Evolutionary conservation across 2,113 vertebrate genomes (phyloP), one percentile per base, ranked within the genome.

Genomic region (Monarcha castaneiventris): DNA sequence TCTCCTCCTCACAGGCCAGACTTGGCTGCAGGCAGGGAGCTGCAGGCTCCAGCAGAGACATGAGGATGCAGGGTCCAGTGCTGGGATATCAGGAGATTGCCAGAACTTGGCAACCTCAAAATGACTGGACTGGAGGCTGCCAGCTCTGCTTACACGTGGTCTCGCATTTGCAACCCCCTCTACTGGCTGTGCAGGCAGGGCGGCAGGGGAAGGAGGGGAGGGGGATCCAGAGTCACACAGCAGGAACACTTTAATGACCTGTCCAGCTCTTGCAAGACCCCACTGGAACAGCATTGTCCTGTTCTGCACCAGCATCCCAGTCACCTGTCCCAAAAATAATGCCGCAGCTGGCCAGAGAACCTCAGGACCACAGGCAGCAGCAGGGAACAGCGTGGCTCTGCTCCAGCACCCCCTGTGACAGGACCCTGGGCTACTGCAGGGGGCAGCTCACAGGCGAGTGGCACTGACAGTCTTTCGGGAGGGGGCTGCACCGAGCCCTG

Each of bases 181-280:
- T 22, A 2, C 35, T 22, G 77, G n/a, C 52, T 67, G 44, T 21
- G 33, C 19, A 16, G 51, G 29, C 37, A 74, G 46, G n/a, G 41
- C 11, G 3, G 61, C 58, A 68, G 71, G 44, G 56, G 39, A 94
- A 84, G 82, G n/a, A 92, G 39, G 7, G 54, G 16, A 88, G 32
- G 6, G 10, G 18, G 3, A 90, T 20, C 39, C 66, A 3, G n/a
- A 16, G 48, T 82, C 73, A 91, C 43, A 87, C 61, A 80, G 49
- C 77, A 92, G 64, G 71, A 91, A 90, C 86, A 67, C 62, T 98
- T 98, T 98, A 98, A 97, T 97, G 71, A 91, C 52, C 52, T 11
- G 32, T 68, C 46, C 69, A 59, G 75, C 73, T 82, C 84, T 80
- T 48, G 35, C 55, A 67, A 92, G 51, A 55, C 26, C 20, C 33